These are phyloP conservation scores for Neopelma chrysocephalum DNA, from an alignment of 2,797 vertebrate genomes.

Conservation along the genomic window DNA sequence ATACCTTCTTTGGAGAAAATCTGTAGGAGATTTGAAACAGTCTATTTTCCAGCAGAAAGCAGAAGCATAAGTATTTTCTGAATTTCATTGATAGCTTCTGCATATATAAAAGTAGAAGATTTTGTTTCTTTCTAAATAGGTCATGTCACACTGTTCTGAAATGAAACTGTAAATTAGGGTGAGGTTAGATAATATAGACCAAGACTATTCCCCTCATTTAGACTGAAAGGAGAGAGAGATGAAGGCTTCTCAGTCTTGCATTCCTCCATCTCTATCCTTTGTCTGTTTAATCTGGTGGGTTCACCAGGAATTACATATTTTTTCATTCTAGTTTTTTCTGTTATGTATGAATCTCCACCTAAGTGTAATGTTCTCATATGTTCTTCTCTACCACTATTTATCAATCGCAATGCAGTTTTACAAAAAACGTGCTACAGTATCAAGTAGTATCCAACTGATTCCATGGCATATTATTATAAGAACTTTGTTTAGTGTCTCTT, in stretches of 20 bases:
- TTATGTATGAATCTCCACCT: background rate
- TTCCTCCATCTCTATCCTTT: background rate
- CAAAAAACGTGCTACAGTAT: background rate
- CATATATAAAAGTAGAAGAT: background rate
- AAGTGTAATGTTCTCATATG: background rate
- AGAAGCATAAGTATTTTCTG: background rate
- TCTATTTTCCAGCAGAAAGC: background rate
- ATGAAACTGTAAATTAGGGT: background rate
- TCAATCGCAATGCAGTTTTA: slow-evolving; percentile 7
- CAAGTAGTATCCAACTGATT: background rate
- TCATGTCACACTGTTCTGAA: background rate
- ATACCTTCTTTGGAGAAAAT: background rate
- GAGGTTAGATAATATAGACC: background rate
- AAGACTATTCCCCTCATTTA: background rate
- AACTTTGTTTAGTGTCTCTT: background rate
- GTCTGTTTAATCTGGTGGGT: background rate
- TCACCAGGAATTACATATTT: background rate
- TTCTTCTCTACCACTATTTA: background rate
- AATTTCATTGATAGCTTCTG: background rate
- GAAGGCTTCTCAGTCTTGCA: background rate
- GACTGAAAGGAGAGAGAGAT: background rate
- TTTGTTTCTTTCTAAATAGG: background rate
- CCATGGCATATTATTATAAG: background rate
- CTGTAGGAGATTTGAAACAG: background rate
- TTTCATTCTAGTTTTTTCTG: background rate